These are phyloP conservation scores for Anodontia alba DNA, from an alignment of 2,888 invertebrate genomes.

Conservation along the genomic window DNA sequence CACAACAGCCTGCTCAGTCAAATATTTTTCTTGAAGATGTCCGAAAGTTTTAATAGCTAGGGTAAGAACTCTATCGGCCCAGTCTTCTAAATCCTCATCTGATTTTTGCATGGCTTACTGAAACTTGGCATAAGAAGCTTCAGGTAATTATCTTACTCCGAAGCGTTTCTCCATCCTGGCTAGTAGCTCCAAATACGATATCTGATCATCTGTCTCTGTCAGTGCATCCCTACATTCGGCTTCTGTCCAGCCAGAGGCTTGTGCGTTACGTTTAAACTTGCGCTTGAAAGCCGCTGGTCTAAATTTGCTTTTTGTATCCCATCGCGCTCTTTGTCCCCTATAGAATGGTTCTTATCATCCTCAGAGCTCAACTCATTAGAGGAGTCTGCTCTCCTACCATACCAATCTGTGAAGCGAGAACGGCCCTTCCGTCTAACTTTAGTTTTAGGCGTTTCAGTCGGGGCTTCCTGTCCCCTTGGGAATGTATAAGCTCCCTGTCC, in stretches of 20 bases:
- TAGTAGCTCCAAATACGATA: slow-evolving; percentile 18
- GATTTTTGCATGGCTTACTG: slow-evolving; percentile 3
- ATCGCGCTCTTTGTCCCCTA: too few relatives aligned
- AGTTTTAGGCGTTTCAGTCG: too few relatives aligned
- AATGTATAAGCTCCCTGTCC: too few relatives aligned
- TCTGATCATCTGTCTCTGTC: not conserved
- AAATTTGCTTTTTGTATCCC: too few relatives aligned
- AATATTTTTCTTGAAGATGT: slow-evolving; percentile 22
- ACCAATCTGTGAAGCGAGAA: too few relatives aligned
- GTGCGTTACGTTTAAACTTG: not conserved
- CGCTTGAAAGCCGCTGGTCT: not conserved
- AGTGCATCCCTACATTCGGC: not conserved
- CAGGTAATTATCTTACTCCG: slow-evolving; percentile 20
- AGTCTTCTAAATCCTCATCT: slow-evolving; percentile 25
- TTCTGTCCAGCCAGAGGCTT: not conserved
- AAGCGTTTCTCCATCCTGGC: slow-evolving; percentile 23
- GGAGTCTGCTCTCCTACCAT: too few relatives aligned
- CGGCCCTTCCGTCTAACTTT: too few relatives aligned
- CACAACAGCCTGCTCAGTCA: slow-evolving; percentile 19
- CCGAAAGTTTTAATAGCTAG: slow-evolving; percentile 24
- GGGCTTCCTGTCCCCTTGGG: too few relatives aligned
- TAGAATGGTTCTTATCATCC: too few relatives aligned
- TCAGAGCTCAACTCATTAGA: too few relatives aligned
- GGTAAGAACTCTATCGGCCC: slow-evolving; percentile 31
- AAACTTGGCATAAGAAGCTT: slow-evolving; percentile 20